Evolutionary conservation across 1,140 invertebrate genomes (phyloP).

Genomic region (Aethina tumida): DNA sequence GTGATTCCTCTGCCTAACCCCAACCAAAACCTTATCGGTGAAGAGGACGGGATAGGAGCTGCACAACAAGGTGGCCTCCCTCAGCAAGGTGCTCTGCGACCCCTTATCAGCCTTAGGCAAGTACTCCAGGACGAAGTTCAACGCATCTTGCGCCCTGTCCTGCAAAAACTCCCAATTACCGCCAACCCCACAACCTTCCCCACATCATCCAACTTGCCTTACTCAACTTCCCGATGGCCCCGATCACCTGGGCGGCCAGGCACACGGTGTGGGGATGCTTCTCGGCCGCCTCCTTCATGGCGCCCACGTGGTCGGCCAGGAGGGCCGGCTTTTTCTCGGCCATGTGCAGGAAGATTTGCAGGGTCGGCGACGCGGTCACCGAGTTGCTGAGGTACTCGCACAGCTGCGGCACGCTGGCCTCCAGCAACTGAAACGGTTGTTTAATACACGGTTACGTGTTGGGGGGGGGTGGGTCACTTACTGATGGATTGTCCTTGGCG

Average conservation of each 20-base stretch:
- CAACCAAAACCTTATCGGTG: slow-evolving; percentile 62
- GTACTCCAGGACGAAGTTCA: slow-evolving; percentile 69
- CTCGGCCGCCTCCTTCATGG: slow-evolving; percentile 56
- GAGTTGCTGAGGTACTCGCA: slow-evolving; percentile 56
- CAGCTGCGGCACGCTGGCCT: slow-evolving; percentile 66
- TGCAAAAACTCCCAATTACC: slow-evolving; percentile 34
- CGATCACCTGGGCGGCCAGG: slow-evolving; percentile 53
- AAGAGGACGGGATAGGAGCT: slow-evolving; percentile 66
- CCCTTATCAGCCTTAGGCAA: slow-evolving; percentile 58
- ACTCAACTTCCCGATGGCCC: slow-evolving; percentile 51
- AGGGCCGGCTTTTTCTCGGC: slow-evolving; percentile 54
- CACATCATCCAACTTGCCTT: slow-evolving; percentile 38
- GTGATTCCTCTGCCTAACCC: slow-evolving; percentile 55
- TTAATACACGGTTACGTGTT: neutral
- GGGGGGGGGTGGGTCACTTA: slow-evolving; percentile 33
- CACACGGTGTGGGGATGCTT: slow-evolving; percentile 55
- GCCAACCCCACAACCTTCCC: no score
- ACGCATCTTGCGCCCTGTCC: slow-evolving; percentile 64
- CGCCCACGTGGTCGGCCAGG: slow-evolving; percentile 55
- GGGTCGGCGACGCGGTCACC: slow-evolving; percentile 47
- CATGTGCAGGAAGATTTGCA: slow-evolving; percentile 71
- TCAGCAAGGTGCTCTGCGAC: slow-evolving; percentile 57
- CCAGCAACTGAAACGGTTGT: slow-evolving; percentile 46
- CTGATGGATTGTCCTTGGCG: slow-evolving; percentile 66
- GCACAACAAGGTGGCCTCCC: slow-evolving; percentile 67